Conservation (phyloP, 1,140 invertebrate species). For the Drosophila navojoa region DNA sequence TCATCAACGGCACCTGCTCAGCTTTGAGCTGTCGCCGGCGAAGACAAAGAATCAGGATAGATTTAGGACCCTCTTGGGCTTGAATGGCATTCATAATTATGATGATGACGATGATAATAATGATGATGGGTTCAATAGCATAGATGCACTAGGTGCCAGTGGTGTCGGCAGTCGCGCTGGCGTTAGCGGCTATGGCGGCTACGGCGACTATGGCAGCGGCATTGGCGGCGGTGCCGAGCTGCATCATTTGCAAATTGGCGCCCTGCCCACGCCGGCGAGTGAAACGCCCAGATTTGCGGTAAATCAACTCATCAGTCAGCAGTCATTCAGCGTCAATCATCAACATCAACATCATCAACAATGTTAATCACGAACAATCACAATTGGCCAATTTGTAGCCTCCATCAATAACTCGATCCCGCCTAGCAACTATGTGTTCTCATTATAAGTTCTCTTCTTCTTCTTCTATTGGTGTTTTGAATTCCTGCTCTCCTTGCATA, state of each 20-base stretch:
- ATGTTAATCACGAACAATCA: conserved; percentile 34
- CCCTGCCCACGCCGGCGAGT: conserved; percentile 83
- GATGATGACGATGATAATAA: conserved; percentile 47
- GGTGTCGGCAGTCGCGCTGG: conserved; percentile 24
- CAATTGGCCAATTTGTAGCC: background rate
- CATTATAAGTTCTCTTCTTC: background rate
- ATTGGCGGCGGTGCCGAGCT: conserved; percentile 55
- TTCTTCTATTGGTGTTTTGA: conserved; percentile 6
- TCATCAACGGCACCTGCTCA: conserved; percentile 82
- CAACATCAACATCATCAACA: conserved; percentile 21
- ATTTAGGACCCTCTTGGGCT: conserved; percentile 83
- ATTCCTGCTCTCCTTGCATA: background rate
- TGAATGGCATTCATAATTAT: conserved; percentile 81
- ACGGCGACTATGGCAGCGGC: conserved; percentile 22
- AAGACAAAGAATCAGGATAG: conserved; percentile 83
- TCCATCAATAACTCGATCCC: background rate
- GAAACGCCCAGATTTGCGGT: conserved; percentile 84
- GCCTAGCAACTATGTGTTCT: background rate
- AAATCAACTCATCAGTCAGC: conserved; percentile 77
- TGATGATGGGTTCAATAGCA: conserved; percentile 80
- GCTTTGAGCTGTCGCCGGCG: conserved; percentile 80
- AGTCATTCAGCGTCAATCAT: conserved; percentile 44
- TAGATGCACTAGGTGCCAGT: conserved; percentile 62
- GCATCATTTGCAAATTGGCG: conserved; percentile 82
- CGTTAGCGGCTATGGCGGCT: conserved; percentile 10